These are phyloP conservation scores for Lasius fuliginosus DNA, from an alignment of 2,888 invertebrate species.

Conservation along the genomic window DNA sequence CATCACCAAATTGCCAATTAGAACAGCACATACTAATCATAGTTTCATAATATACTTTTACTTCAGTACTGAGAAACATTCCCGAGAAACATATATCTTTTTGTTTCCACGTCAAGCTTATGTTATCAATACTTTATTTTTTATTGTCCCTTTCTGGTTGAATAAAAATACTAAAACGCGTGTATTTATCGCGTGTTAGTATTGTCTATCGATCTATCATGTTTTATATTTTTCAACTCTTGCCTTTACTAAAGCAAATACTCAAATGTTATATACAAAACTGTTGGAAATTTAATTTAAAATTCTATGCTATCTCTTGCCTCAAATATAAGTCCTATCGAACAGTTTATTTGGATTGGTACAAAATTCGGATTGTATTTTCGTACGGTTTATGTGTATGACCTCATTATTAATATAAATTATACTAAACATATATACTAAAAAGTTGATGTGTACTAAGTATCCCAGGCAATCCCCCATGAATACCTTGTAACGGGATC, in stretches of 20 bases:
- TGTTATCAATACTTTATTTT: slow-evolving; percentile 17
- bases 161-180: slow-evolving; percentile 17
- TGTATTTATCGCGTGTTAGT: not conserved
- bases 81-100: slow-evolving; percentile 61
- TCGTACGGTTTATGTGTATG: not conserved
- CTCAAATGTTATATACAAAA: not conserved
- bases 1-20: slow-evolving; percentile 86
- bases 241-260: not conserved
- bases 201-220: not conserved
- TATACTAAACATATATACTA: slow-evolving; percentile 58
- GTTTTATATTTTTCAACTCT: slow-evolving; percentile 7
- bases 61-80: slow-evolving; percentile 67
- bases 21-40: slow-evolving; percentile 76
- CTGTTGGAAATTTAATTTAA: not conserved
- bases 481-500: slow-evolving; percentile 86
- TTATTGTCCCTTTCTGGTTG: not conserved
- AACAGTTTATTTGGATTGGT: not conserved
- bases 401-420: slow-evolving; percentile 19
- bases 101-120: slow-evolving; percentile 32
- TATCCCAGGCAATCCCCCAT: slow-evolving; percentile 85
- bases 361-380: slow-evolving; percentile 15
- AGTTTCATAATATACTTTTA: slow-evolving; percentile 72
- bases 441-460: slow-evolving; percentile 75
- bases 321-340: slow-evolving; percentile 17
- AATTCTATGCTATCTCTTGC: not conserved